phyloP scores from a whole-genome alignment of 2,797 vertebrate species.

The Synanceia verrucosa region DNA sequence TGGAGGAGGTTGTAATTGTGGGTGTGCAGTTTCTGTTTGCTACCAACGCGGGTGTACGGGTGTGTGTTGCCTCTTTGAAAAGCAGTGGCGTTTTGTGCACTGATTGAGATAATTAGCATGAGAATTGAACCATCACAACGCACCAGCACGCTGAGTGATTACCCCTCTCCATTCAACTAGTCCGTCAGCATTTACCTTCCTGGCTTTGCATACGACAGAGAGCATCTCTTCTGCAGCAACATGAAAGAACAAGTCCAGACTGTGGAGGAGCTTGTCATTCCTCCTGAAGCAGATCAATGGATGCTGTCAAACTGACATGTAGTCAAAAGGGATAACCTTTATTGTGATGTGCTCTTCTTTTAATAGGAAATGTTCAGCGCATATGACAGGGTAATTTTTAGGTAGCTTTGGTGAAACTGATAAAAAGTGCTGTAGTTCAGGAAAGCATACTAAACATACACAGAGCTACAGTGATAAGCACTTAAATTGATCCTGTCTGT shows the following conservation, averaged over 20 bases:
- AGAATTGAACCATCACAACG: constrained; percentile 84
- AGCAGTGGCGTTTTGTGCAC: constrained; percentile 59
- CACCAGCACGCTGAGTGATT: constrained; percentile 70
- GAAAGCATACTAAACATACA: too few species aligned
- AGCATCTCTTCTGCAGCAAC: constrained; percentile 56
- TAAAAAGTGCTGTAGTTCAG: constrained; percentile 24
- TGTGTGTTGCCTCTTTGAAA: constrained; percentile 51
- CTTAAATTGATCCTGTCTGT: too few species aligned
- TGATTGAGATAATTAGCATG: constrained; percentile 84
- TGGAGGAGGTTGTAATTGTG: constrained; percentile 74
- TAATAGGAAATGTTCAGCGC: constrained; percentile 20
- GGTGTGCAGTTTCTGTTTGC: constrained; percentile 73
- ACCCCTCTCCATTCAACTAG: constrained; percentile 54
- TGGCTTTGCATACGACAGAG: constrained; percentile 39
- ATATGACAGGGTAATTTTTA: constrained; percentile 17
- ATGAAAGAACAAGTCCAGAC: constrained; percentile 63
- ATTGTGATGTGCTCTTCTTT: constrained; percentile 39
- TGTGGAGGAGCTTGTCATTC: constrained; percentile 46
- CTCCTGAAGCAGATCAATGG: constrained; percentile 64
- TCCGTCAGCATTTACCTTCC: constrained; percentile 54
- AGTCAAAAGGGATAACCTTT: constrained; percentile 49
- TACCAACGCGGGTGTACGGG: constrained; percentile 5
- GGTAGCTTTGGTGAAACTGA: constrained; percentile 35
- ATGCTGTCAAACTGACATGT: constrained; percentile 60
- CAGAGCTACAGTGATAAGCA: too few species aligned